A percentile compares a stretch with the other conserved stretches of the same genome.
phyloP scores from a whole-genome alignment of 2,113 vertebrate species.

The Canis aureus region DNA sequence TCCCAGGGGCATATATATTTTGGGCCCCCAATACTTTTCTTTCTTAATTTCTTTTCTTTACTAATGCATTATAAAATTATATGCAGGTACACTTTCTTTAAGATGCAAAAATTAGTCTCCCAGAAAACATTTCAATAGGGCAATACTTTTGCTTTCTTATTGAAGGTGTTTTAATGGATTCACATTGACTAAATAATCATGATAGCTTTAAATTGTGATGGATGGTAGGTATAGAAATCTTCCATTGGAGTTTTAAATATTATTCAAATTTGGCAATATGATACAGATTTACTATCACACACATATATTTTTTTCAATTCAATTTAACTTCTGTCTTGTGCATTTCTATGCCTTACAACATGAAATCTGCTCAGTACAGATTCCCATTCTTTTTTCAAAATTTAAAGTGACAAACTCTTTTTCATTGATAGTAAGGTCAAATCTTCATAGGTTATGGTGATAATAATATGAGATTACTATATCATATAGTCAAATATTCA shows the following conservation, averaged over 20 bases:
- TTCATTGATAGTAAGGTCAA: conserved; percentile 25
- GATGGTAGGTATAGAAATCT: background rate
- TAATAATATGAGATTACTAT: background rate
- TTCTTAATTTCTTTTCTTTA: conserved; percentile 46
- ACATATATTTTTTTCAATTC: conserved; percentile 13
- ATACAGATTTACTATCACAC: conserved; percentile 31
- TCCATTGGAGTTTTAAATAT: background rate
- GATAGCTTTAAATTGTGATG: background rate
- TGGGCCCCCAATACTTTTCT: conserved; percentile 57
- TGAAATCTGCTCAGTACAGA: conserved; percentile 10
- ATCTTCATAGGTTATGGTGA: background rate
- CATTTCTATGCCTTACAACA: background rate
- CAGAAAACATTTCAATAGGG: conserved; percentile 29
- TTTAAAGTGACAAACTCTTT: conserved; percentile 3
- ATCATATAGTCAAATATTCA: conserved; percentile 1
- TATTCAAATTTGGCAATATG: conserved; percentile 50
- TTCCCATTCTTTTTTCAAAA: conserved; percentile 22
- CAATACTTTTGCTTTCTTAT: conserved; percentile 38
- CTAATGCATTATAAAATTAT: conserved; percentile 37
- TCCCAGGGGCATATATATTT: background rate
- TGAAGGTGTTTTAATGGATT: conserved; percentile 45
- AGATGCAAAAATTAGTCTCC: background rate
- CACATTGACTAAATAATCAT: conserved; percentile 13
- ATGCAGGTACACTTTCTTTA: conserved; percentile 11
- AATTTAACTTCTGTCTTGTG: conserved; percentile 35